Base-by-base conservation (phyloP, 1,140 invertebrate species). In the Episyrphus balteatus region DNA sequence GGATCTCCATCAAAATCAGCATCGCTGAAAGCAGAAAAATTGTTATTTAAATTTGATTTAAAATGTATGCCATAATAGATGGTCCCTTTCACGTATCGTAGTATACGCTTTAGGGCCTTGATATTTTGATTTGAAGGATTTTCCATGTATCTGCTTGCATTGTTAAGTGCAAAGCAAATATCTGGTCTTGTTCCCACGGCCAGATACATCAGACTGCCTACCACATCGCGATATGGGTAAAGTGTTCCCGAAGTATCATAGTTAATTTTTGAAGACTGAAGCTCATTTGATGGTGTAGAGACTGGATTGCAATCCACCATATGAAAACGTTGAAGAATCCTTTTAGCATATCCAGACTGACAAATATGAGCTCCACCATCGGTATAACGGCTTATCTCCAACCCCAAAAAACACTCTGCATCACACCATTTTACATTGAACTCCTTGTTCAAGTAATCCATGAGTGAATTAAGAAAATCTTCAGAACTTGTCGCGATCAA, bases 1-100 rank as follows among this genome's bases (percentile, higher is more conserved):
- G 51, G 41, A 53, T 65, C 57, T 18, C 56, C 56, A 14, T 62
- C 69, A 54, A 57, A 72, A 47, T 73, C 71, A 15, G 70, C 54
- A 47, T 73, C 37, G 62, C 63, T 48, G 50, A 55, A 55, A 37
- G 59, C 55, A 43, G 42, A 44, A 53, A 68, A 36, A 19, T 36
- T 46, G 26, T 46, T n/a, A 43, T 41, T 34, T 18, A 46, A 2
- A 5, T 44, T 49, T 12, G 8, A 31, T 31, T 33, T 48, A 47
- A 55, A 50, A 18, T 18, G 55, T 51, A 64, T 55, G 36, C 58
- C 58, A 50, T 51, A 50, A 18, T 51, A 21, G 21, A 17, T 39
- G 14, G 58, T 66, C 49, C 55, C 57, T 47, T 54, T 58, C 26
- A 66, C 11, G 51, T 68, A 61, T 38, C 55, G 57, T 38, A 61